Percentiles rank a stretch among this genome's conserved stretches.
These are phyloP conservation scores for Oscheius onirici DNA, from an alignment of 2,888 invertebrate species.

Conservation along the genomic window DNA sequence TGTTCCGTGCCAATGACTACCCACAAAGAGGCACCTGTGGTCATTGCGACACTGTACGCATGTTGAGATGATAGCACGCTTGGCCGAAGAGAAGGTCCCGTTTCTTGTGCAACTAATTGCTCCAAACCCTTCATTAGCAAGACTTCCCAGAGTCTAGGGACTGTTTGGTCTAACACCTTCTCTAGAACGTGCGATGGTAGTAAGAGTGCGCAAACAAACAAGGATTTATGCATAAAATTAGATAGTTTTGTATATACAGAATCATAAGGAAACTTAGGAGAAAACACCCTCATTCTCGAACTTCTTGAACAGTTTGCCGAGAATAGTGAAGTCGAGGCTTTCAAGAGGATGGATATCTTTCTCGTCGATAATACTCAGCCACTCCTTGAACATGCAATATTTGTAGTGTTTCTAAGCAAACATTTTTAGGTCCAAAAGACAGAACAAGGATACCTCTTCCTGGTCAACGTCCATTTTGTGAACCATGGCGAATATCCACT, in stretches of 20 bases:
- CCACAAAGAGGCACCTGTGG: conserved; percentile 28
- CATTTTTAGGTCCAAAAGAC: no score
- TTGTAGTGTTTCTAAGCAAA: no score
- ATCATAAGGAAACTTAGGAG: not conserved
- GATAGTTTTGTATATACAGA: not conserved
- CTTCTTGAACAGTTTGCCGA: no score
- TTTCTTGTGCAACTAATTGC: conserved; percentile 18
- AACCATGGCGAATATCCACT: no score
- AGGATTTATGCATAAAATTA: not conserved
- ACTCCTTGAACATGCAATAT: no score
- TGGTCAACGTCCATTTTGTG: no score
- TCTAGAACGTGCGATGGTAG: not conserved
- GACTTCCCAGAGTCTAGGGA: not conserved
- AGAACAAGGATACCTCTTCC: no score
- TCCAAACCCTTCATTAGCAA: conserved; percentile 19
- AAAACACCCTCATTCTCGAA: not conserved
- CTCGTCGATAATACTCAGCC: no score
- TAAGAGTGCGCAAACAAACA: not conserved
- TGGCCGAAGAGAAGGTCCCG: conserved; percentile 24
- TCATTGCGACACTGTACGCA: conserved; percentile 30
- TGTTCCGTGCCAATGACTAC: conserved; percentile 20
- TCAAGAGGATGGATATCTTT: no score
- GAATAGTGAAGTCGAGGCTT: no score
- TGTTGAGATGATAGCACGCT: conserved; percentile 36
- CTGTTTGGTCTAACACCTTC: not conserved